These are phyloP conservation scores for Alentia gelatinosa DNA, from an alignment of 2,888 invertebrate genomes.

Conservation along the genomic window DNA sequence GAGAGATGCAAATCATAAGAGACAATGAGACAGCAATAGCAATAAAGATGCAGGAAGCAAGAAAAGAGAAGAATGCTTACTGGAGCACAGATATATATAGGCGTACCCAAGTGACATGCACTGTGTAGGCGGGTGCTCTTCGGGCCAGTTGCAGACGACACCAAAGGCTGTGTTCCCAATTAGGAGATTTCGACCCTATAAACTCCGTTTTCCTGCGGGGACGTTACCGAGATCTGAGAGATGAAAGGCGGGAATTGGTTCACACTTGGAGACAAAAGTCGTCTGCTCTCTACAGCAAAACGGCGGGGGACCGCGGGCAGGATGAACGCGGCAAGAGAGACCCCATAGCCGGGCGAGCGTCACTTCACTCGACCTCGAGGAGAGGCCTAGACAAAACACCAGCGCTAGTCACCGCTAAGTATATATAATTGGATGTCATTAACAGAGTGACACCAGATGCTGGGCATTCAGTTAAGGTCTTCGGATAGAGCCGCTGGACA, in stretches of 20 bases:
- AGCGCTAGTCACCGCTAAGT: conserved; percentile 6
- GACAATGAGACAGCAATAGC: too few relatives aligned
- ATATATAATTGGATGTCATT: conserved; percentile 42
- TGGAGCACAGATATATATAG: too few relatives aligned
- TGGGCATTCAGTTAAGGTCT: background rate
- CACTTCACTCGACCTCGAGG: background rate
- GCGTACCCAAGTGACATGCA: too few relatives aligned
- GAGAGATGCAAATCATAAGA: too few relatives aligned
- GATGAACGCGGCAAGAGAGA: too few relatives aligned
- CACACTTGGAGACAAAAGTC: conserved; percentile 12
- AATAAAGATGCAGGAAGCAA: too few relatives aligned
- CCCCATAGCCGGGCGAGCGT: background rate
- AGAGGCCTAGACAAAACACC: background rate
- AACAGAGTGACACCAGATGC: background rate
- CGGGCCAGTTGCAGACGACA: background rate
- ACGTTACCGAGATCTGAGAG: background rate
- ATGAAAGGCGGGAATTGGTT: background rate
- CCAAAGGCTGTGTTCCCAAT: background rate
- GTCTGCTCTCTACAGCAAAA: background rate
- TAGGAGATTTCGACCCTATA: background rate
- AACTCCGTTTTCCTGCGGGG: conserved; percentile 11
- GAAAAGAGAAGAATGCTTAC: too few relatives aligned
- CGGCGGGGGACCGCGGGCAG: background rate
- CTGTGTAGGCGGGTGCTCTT: background rate
- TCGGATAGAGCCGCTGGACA: background rate